Percentiles rank a stretch among this genome's conserved stretches.
phyloP scores from a whole-genome alignment of 1,140 invertebrate genomes.

The Panulirus ornatus region DNA sequence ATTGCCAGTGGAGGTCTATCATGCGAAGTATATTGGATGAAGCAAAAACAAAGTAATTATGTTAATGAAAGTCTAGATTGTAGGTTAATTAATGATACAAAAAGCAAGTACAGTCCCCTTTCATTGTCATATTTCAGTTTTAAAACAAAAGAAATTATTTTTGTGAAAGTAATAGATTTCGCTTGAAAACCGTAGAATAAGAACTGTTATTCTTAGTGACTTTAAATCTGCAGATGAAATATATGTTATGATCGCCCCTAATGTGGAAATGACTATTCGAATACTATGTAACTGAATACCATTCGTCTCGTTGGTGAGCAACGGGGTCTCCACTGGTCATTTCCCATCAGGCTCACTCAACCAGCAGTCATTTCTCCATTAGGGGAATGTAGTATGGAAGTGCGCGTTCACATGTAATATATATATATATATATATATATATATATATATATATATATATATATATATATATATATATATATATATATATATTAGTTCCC shows the following conservation, averaged over 20 bases:
- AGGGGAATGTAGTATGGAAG: neutral
- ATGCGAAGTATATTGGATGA: too few species aligned
- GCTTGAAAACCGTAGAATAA: neutral
- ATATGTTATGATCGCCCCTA: neutral
- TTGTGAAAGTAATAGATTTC: neutral
- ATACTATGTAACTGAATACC: neutral
- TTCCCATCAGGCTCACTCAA: too few species aligned
- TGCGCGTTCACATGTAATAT: too few species aligned
- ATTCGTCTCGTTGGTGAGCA: neutral
- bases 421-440: neutral
- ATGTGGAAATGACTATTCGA: too few species aligned
- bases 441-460: slow-evolving; percentile 1
- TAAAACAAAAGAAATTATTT: neutral
- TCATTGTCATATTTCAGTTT: too few species aligned
- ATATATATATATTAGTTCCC: neutral
- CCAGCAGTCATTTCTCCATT: neutral
- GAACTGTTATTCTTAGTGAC: neutral
- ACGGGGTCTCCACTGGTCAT: too few species aligned
- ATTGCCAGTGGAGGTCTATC: too few species aligned
- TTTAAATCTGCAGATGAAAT: neutral
- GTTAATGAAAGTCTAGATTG: too few species aligned
- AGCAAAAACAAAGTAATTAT: too few species aligned
- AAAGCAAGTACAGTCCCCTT: too few species aligned
- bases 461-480: neutral
- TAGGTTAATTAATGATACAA: too few species aligned